Conservation (phyloP, 2,113 vertebrate species). For the Pterophyllum scalare region DNA sequence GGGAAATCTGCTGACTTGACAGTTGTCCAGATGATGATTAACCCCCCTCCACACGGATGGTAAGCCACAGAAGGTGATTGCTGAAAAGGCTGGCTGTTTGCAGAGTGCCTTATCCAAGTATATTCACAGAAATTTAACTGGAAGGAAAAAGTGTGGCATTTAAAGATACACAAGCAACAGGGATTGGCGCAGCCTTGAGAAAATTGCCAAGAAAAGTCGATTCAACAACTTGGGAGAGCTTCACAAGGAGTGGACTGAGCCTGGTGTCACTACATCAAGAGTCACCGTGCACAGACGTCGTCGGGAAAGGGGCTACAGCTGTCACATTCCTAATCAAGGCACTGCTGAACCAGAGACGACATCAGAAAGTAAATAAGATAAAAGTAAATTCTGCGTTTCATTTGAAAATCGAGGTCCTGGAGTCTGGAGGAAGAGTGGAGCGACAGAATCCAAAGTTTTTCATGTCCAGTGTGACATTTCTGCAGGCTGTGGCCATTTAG, state of each 20-base stretch:
- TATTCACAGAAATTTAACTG: background rate
- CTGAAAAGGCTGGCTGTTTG: background rate
- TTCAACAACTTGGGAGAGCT: background rate
- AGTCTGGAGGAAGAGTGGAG: background rate
- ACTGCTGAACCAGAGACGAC: background rate
- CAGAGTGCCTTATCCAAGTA: rapidly evolving
- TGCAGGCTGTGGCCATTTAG: background rate
- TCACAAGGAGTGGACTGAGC: background rate
- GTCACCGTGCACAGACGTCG: no score
- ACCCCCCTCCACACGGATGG: no score
- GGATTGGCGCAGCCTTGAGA: background rate
- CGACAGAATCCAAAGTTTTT: background rate
- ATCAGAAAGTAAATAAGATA: background rate
- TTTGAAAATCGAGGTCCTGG: background rate
- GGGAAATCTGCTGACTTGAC: background rate
- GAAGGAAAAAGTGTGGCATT: background rate
- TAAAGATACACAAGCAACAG: background rate
- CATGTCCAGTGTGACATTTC: background rate
- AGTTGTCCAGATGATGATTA: background rate
- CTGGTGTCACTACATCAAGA: no score
- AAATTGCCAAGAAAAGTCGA: background rate
- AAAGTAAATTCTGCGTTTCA: background rate
- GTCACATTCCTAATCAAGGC: background rate
- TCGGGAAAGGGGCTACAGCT: background rate
- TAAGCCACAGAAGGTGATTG: background rate